phyloP scores from a whole-genome alignment of 2,888 invertebrate genomes.

The Melanargia galathea region DNA sequence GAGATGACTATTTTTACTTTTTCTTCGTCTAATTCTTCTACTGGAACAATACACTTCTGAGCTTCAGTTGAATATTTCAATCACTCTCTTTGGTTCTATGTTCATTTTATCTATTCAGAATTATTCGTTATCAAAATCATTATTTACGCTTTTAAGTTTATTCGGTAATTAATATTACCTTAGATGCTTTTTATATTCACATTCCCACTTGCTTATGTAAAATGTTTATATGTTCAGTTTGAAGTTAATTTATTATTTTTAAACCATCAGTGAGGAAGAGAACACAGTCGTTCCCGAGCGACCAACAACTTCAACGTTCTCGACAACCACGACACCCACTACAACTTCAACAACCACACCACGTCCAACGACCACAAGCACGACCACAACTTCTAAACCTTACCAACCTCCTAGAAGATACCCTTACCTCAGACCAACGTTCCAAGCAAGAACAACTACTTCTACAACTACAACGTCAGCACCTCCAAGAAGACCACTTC shows the following conservation, averaged over 20 bases:
- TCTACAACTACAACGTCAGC: conserved; percentile 37
- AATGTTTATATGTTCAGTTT: background rate
- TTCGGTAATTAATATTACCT: background rate
- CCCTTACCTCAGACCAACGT: conserved; percentile 41
- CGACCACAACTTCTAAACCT: conserved; percentile 42
- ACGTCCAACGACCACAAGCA: conserved; percentile 42
- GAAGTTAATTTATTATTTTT: background rate
- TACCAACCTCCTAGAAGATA: conserved; percentile 42
- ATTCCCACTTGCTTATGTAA: background rate
- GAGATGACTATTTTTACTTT: too few relatives aligned
- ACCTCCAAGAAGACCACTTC: conserved; percentile 38
- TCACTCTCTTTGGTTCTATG: background rate
- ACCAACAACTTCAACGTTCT: conserved; percentile 34
- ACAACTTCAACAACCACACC: conserved; percentile 39
- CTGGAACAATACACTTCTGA: background rate
- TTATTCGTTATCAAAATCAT: background rate
- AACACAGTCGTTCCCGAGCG: conserved; percentile 26
- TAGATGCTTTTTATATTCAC: background rate
- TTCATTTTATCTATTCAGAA: background rate
- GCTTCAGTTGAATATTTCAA: background rate
- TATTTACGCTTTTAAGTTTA: background rate
- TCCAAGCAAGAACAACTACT: conserved; percentile 36
- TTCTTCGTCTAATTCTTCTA: too few relatives aligned
- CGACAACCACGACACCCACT: conserved; percentile 36
- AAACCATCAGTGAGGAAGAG: conserved; percentile 24